Conservation (phyloP, 1,140 invertebrate genomes). For the Drosophila mayri region DNA sequence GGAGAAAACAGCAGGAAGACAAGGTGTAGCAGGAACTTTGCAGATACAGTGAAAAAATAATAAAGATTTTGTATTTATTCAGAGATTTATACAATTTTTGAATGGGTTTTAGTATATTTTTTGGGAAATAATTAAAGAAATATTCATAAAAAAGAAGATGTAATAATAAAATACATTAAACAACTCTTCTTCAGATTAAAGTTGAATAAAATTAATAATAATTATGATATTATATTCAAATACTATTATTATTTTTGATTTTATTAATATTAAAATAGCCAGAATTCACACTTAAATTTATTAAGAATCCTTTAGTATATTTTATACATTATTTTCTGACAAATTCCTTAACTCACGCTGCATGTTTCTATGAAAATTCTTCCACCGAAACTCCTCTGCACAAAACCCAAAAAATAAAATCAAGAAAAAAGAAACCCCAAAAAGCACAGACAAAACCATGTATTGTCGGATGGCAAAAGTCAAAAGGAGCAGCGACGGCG, state of each 20-base stretch:
- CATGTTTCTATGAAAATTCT: constrained; percentile 54
- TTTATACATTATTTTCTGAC: too few relatives aligned
- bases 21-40: constrained; percentile 51
- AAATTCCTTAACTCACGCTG: constrained; percentile 9
- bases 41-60: background rate
- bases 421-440: constrained; percentile 57
- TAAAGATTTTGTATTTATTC: background rate
- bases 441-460: constrained; percentile 58
- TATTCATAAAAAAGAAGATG: background rate
- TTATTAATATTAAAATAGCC: background rate
- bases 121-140: background rate
- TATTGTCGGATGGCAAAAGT: constrained; percentile 38
- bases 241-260: too few relatives aligned
- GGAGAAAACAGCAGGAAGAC: constrained; percentile 28
- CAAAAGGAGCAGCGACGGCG: constrained; percentile 53
- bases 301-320: too few relatives aligned
- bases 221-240: too few relatives aligned
- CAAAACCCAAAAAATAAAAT: constrained; percentile 42
- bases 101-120: background rate
- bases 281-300: too few relatives aligned
- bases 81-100: background rate
- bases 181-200: background rate
- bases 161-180: too few relatives aligned
- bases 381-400: constrained; percentile 17
- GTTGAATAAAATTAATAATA: background rate